These are phyloP conservation scores for Melitaea athalia DNA, from an alignment of 2,888 invertebrate species.

Conservation along the genomic window DNA sequence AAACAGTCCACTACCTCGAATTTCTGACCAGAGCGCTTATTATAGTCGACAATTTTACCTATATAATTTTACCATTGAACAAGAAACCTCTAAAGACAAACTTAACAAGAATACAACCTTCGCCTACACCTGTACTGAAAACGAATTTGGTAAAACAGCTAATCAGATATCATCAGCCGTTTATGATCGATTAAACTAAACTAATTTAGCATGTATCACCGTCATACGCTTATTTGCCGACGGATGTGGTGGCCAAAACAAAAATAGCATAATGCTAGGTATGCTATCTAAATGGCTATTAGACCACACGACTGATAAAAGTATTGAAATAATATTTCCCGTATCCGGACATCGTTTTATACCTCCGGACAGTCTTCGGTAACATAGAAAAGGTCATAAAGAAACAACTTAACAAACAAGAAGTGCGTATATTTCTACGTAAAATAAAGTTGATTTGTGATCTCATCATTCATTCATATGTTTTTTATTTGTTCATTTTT, in stretches of 20 bases:
- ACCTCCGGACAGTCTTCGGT: constrained; percentile 35
- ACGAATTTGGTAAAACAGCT: constrained; percentile 29
- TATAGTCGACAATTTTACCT: constrained; percentile 32
- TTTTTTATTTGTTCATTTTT: too few relatives aligned
- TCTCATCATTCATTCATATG: too few relatives aligned
- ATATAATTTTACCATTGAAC: constrained; percentile 43
- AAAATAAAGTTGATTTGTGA: too few relatives aligned
- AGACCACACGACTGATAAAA: too few relatives aligned
- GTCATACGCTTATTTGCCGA: constrained; percentile 40
- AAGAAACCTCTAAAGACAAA: constrained; percentile 35
- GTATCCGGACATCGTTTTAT: constrained; percentile 38
- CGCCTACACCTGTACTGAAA: constrained; percentile 44
- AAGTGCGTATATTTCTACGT: too few relatives aligned
- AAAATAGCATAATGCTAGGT: constrained; percentile 44
- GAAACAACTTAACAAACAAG: too few relatives aligned
- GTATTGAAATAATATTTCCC: constrained; percentile 36
- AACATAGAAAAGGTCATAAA: constrained; percentile 24
- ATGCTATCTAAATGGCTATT: constrained; percentile 41
- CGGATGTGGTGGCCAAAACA: constrained; percentile 44
- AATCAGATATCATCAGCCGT: constrained; percentile 40
- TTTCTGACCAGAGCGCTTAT: constrained; percentile 23
- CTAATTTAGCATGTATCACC: constrained; percentile 37
- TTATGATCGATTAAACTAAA: constrained; percentile 44
- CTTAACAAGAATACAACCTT: constrained; percentile 41
- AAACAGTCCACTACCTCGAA: too few relatives aligned